Conservation (phyloP, 2,888 invertebrate species). For the Clistopyga incitator region DNA sequence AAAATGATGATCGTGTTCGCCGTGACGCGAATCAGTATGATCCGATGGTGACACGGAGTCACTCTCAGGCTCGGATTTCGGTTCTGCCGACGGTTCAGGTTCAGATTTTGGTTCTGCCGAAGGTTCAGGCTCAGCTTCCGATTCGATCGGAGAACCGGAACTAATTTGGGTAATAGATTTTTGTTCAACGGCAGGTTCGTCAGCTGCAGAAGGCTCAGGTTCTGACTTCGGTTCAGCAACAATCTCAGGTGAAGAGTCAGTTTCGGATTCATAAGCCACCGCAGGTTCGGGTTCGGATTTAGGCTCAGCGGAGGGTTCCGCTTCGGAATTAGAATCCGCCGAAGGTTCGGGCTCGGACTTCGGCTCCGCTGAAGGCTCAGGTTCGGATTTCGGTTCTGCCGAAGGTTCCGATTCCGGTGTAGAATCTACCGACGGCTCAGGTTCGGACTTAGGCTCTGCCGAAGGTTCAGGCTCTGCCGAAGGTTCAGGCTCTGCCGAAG, state of each 20-base stretch:
- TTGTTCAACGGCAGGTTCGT: slow-evolving; percentile 50
- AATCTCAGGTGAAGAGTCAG: slow-evolving; percentile 42
- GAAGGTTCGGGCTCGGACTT: slow-evolving; percentile 60
- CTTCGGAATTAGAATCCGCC: slow-evolving; percentile 63
- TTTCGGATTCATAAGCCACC: slow-evolving; percentile 63
- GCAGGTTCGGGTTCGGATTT: slow-evolving; percentile 68
- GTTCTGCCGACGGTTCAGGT: slow-evolving; percentile 73
- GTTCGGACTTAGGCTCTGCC: slow-evolving; percentile 68
- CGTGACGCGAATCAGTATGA: not conserved
- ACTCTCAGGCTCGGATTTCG: slow-evolving; percentile 70
- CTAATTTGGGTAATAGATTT: not conserved
- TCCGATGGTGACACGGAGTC: slow-evolving; percentile 39
- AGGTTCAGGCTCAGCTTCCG: slow-evolving; percentile 63
- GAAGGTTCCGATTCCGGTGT: slow-evolving; percentile 73
- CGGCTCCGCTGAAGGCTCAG: slow-evolving; percentile 69
- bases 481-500: slow-evolving; percentile 61
- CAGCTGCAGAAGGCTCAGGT: slow-evolving; percentile 25
- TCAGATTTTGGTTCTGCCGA: slow-evolving; percentile 63
- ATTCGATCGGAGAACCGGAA: not conserved
- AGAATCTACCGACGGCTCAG: slow-evolving; percentile 71
- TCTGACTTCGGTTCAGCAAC: slow-evolving; percentile 67
- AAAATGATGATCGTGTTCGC: not conserved
- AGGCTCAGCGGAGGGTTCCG: slow-evolving; percentile 71
- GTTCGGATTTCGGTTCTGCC: slow-evolving; percentile 69
- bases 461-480: slow-evolving; percentile 69